Evolutionary conservation across 1,140 invertebrate species (phyloP).

Genomic region (Anoplophora glabripennis): DNA sequence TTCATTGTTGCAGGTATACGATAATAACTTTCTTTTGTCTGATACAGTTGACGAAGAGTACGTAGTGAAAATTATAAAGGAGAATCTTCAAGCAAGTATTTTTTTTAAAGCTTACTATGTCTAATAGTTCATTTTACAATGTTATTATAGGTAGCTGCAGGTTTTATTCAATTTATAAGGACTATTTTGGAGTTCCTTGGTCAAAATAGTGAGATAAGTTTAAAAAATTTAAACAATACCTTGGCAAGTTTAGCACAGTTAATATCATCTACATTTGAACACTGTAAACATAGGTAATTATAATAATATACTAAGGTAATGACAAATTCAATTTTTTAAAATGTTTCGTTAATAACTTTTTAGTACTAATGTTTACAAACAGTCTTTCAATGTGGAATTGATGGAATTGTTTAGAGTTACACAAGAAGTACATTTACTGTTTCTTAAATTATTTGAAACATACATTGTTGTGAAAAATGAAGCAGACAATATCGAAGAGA

Average conservation of each 20-base stretch:
- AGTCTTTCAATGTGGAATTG: conserved; percentile 16
- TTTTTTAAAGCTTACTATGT: background rate
- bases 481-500: background rate
- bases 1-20: conserved; percentile 4
- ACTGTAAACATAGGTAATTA: conserved; percentile 16
- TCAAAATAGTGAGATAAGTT: background rate
- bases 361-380: conserved; percentile 11
- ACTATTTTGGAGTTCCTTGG: conserved; percentile 8
- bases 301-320: conserved; percentile 4
- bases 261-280: conserved; percentile 19
- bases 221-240: conserved; percentile 2
- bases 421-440: conserved; percentile 15
- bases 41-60: conserved; percentile 8
- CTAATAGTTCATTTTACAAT: background rate
- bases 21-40: conserved; percentile 10
- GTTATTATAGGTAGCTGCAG: conserved; percentile 12
- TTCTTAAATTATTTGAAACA: conserved; percentile 5
- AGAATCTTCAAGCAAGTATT: conserved; percentile 5
- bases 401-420: conserved; percentile 16
- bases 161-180: conserved; percentile 11
- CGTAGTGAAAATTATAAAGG: conserved; percentile 1
- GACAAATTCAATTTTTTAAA: conserved; percentile 1
- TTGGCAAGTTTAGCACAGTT: conserved; percentile 8
- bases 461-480: background rate
- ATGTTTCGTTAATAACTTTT: background rate